phyloP scores from a whole-genome alignment of 2,113 vertebrate species.

The Gymnarchus niloticus region DNA sequence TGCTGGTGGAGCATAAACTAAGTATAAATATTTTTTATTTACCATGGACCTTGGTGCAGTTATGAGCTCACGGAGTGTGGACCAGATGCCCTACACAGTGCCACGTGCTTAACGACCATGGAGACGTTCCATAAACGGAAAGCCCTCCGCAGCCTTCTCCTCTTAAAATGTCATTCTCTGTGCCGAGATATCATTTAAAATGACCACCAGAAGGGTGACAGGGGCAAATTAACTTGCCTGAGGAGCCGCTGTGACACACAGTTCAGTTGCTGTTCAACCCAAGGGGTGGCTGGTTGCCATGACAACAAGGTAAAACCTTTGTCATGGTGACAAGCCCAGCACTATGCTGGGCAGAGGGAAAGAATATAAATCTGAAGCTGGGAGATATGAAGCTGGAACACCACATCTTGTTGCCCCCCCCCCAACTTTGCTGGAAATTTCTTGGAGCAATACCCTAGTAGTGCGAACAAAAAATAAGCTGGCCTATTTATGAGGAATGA shows the following conservation, averaged over 20 bases:
- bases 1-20: neutral
- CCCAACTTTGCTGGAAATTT: neutral
- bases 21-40: neutral
- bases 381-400: neutral
- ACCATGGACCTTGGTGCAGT: neutral
- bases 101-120: neutral
- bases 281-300: neutral
- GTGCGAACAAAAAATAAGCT: neutral
- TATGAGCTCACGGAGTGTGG: neutral
- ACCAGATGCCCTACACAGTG: neutral
- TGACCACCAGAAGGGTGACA: neutral
- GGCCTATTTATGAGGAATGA: neutral
- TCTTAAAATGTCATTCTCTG: neutral
- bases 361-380: neutral
- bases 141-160: neutral
- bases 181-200: neutral
- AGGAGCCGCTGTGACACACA: neutral
- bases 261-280: neutral
- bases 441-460: neutral
- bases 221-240: constrained; percentile 11
- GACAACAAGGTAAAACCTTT: neutral
- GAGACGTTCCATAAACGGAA: neutral
- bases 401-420: neutral
- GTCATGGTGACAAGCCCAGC: constrained; percentile 1
- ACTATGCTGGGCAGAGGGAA: neutral